Evolutionary conservation across 1,140 invertebrate species (phyloP).

Genomic region (Sipha flava): DNA sequence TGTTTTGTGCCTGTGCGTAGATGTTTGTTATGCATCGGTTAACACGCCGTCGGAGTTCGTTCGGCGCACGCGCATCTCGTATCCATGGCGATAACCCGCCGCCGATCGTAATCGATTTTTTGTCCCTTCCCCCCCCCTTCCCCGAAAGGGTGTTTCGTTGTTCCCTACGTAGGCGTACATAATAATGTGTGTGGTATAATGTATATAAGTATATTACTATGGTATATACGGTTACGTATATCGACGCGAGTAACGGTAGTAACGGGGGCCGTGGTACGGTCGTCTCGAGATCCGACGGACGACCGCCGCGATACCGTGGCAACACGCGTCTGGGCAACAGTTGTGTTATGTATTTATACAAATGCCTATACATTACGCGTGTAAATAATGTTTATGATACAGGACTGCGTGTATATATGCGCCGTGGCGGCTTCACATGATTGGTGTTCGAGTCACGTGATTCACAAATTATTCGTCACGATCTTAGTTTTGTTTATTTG

Average conservation of each 20-base stretch:
- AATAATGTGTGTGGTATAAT: no score
- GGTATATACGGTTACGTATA: no score
- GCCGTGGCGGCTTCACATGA: no score
- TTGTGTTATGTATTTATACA: background rate
- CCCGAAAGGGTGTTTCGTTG: no score
- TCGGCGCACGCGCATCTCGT: background rate
- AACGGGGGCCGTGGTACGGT: background rate
- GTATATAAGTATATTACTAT: no score
- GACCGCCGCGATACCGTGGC: background rate
- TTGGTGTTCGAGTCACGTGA: no score
- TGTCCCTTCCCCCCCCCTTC: background rate
- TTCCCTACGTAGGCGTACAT: background rate
- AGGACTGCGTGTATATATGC: no score
- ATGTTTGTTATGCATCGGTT: background rate
- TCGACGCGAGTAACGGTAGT: background rate
- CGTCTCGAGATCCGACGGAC: background rate
- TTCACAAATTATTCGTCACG: no score
- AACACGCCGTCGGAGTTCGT: background rate
- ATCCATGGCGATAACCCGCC: slow-evolving; percentile 15
- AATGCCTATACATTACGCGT: no score
- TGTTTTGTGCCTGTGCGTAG: background rate
- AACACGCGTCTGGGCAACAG: background rate
- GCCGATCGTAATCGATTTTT: background rate
- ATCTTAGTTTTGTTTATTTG: no score
- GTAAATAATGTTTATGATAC: no score